Evolutionary conservation across 2,797 vertebrate species (phyloP).

Genomic region (Moxostoma hubbsi): DNA sequence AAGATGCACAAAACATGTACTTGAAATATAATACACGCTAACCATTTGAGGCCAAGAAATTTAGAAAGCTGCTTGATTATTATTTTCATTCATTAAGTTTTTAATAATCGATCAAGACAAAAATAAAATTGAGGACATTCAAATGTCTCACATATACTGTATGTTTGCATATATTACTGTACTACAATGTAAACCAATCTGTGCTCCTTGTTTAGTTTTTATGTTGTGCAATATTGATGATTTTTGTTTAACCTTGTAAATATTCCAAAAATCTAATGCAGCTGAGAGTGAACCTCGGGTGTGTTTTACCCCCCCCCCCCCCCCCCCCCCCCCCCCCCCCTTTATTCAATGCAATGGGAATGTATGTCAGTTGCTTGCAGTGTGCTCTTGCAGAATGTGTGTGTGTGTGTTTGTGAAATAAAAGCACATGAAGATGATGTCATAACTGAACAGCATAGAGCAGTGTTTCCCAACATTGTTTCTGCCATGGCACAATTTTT

Average conservation of each 20-base stretch:
- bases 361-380: neutral
- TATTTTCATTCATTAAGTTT: neutral
- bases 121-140: neutral
- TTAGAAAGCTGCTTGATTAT: neutral
- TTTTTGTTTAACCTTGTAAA: neutral
- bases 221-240: neutral
- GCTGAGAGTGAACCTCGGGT: neutral
- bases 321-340: conserved; percentile 29
- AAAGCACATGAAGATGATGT: conserved; percentile 34
- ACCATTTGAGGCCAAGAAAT: neutral
- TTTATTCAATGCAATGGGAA: conserved; percentile 33
- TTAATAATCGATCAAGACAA: conserved; percentile 2
- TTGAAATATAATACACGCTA: conserved; percentile 19
- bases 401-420: conserved; percentile 45
- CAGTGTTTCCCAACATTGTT: too few species aligned
- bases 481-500: too few species aligned
- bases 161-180: neutral
- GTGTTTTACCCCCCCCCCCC: conserved; percentile 22
- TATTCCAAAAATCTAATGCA: neutral
- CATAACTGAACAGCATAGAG: neutral
- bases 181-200: neutral
- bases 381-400: neutral
- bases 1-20: neutral
- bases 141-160: neutral
- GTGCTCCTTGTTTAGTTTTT: neutral